These are phyloP conservation scores for Oryzias celebensis DNA, from an alignment of 2,113 vertebrate genomes.

Conservation along the genomic window DNA sequence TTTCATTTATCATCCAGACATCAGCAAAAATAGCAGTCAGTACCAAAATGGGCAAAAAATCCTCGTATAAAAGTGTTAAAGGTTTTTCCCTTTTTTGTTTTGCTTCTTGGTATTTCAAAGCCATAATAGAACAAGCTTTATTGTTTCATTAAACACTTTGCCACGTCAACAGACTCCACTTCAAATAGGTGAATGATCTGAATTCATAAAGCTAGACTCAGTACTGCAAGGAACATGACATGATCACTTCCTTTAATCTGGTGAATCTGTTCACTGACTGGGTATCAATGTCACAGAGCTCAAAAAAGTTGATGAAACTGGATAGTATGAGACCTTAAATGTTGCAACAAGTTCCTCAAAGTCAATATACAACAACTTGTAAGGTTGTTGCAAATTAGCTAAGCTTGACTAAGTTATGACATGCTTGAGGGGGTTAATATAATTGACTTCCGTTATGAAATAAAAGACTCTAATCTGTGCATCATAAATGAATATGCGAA, in stretches of 20 bases:
- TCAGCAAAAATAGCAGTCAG: constrained; percentile 28
- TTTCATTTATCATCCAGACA: constrained; percentile 15
- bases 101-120: constrained; percentile 35
- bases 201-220: constrained; percentile 33
- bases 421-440: constrained; percentile 14
- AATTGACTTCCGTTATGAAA: constrained; percentile 13
- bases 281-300: not conserved
- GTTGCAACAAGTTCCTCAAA: constrained; percentile 8
- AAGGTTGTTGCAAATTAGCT: constrained; percentile 10
- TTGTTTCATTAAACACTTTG: not conserved
- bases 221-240: constrained; percentile 43
- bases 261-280: constrained; percentile 20
- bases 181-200: constrained; percentile 34
- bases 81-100: constrained; percentile 22
- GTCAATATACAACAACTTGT: constrained; percentile 7
- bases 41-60: constrained; percentile 8
- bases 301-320: constrained; percentile 1
- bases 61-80: constrained; percentile 6
- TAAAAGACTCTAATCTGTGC: constrained; percentile 15
- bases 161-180: constrained; percentile 19
- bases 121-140: constrained; percentile 32
- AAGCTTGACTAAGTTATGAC: constrained; percentile 10
- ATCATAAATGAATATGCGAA: constrained; percentile 12
- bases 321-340: constrained; percentile 1
- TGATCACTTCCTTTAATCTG: constrained; percentile 34